A percentile compares a stretch with the other conserved stretches of the same genome.
phyloP scores from a whole-genome alignment of 2,797 vertebrate species.

The Scarus forsteni region DNA sequence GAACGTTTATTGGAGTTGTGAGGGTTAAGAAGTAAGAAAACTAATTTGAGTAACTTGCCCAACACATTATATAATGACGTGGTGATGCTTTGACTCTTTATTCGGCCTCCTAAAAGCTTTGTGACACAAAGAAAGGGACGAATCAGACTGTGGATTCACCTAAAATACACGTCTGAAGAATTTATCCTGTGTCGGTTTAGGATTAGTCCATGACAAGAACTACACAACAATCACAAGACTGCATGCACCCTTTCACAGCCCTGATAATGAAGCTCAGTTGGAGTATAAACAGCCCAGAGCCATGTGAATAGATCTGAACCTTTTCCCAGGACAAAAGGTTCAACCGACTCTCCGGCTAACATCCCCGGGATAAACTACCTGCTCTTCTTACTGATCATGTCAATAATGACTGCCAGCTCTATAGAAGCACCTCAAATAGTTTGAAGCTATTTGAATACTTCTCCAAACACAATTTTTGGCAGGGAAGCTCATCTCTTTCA shows the following conservation, averaged over 20 bases:
- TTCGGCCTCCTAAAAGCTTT: neutral
- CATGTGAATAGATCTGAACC: conserved; percentile 2
- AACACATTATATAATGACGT: neutral
- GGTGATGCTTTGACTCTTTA: neutral
- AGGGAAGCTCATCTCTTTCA: conserved; percentile 15
- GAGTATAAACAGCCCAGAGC: conserved; percentile 32
- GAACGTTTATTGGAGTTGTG: no score
- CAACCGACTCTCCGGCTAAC: conserved; percentile 36
- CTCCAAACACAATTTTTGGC: conserved; percentile 53
- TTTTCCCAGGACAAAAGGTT: conserved; percentile 5
- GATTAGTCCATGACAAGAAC: neutral
- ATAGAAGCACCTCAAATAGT: conserved; percentile 55
- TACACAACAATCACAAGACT: neutral
- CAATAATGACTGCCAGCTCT: conserved; percentile 38
- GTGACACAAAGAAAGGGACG: neutral
- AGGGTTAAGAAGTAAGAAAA: no score
- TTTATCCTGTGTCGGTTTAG: neutral
- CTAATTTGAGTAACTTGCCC: no score
- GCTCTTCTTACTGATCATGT: conserved; percentile 21
- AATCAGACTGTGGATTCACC: neutral
- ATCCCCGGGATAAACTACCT: conserved; percentile 57
- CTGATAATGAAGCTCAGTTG: neutral
- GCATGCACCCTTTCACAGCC: conserved; percentile 11
- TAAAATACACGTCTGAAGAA: neutral
- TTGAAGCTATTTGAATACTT: conserved; percentile 67